Evolutionary conservation across 2,888 invertebrate genomes (phyloP), one percentile per base, ranked within the genome.

Genomic region (Sarcophaga variegata): DNA sequence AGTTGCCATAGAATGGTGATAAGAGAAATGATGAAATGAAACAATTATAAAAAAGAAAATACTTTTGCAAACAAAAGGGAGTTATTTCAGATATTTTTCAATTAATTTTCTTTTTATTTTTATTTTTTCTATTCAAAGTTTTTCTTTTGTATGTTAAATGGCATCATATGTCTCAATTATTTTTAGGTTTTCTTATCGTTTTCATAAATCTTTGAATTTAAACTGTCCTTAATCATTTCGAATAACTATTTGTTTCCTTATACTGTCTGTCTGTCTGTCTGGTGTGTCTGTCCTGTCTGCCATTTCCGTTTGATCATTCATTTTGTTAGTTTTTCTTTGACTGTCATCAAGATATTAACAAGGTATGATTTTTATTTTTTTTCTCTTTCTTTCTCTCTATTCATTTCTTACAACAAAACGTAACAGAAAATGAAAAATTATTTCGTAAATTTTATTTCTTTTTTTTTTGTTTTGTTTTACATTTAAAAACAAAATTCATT

Each of bases 291-390:
- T 37, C 8, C 37, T 37, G 37, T 37, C 37, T 64, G 25, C 17
- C 4, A 14, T 54, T 66, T 82, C 66, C 66, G 62, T 45, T 27
- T 66, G 76, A 80, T 75, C 76, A 62, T 81, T 78, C 49, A 76
- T 76, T 76, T 74, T 81, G 74, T 75, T 66, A 60, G 54, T 22
- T 70, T 75, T 86, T 72, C 71, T 66, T 22, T 49, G 11, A 8
- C 20, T 74, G 45, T 85, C 37, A 81, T 86, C 81, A 81, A 78
- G 81, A 70, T 70, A 81, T 83, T 86, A 86, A 81, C 78, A 83
- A 83, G 83, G 62, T 81, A 86, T 81, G 78, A 86, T 78, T 81
- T 83, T 59, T 37, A n/a, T 66, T 37, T 37, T 17, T 37, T 37
- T 6, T 14, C 20, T 22, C 4, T 59, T 8, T 71, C 66, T 25